These are phyloP conservation scores for Leptodactylus fallax DNA, from an alignment of 2,797 vertebrate genomes.

Conservation along the genomic window DNA sequence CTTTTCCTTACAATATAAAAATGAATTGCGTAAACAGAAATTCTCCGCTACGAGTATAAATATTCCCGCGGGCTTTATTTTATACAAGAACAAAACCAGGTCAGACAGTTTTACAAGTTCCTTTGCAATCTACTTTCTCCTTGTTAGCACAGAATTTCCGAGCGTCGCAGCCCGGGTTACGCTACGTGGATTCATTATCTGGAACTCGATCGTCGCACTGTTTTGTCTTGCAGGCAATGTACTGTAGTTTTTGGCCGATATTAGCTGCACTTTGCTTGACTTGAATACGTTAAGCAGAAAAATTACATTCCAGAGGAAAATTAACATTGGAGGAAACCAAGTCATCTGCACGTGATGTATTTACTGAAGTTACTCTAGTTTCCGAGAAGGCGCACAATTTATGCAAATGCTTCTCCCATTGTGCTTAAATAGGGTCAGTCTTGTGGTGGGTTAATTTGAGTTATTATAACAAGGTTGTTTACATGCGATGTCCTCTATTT, in stretches of 20 bases:
- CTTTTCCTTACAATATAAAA: constrained; percentile 20
- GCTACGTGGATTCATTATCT: constrained; percentile 13
- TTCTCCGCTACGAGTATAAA: constrained; percentile 19
- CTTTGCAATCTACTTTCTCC: constrained; percentile 7
- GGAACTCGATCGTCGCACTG: constrained; percentile 22
- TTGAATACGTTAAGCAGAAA: not conserved
- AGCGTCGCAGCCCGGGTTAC: not conserved
- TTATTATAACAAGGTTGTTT: constrained; percentile 35
- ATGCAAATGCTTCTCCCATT: constrained; percentile 11
- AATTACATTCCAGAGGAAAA: constrained; percentile 14
- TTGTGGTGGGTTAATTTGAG: constrained; percentile 26
- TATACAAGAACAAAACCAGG: constrained; percentile 24
- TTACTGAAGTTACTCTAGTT: not conserved
- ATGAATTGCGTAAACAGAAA: constrained; percentile 34
- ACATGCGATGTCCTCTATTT: constrained; percentile 22
- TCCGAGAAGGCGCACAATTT: not conserved
- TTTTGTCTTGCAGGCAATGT: constrained; percentile 23
- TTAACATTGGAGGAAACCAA: not conserved
- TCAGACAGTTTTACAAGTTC: constrained; percentile 33
- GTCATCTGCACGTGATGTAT: not conserved
- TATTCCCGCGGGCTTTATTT: constrained; percentile 28
- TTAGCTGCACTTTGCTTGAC: constrained; percentile 8
- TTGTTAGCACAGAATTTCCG: constrained; percentile 16
- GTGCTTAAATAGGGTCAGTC: not conserved
- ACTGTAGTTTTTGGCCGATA: constrained; percentile 1